Percentiles rank a stretch among this genome's conserved stretches.
These are phyloP conservation scores for Neomonachus schauinslandi DNA, from an alignment of 2,113 vertebrate genomes.

Conservation along the genomic window DNA sequence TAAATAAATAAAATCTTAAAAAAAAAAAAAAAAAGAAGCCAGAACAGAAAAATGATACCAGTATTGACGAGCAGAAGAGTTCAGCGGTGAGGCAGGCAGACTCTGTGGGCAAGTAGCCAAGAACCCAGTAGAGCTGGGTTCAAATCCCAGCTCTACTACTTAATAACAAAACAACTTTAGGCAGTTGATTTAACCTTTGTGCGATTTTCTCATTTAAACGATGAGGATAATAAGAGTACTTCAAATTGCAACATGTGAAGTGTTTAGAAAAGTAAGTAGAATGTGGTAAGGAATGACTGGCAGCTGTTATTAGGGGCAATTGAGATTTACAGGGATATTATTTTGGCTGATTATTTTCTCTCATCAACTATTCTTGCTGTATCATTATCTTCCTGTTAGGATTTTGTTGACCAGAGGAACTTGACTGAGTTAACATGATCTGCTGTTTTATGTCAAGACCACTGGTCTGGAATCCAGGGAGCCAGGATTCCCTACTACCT, in stretches of 20 bases:
- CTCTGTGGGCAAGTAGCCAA: background rate
- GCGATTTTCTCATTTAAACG: background rate
- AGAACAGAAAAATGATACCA: background rate
- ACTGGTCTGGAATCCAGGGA: background rate
- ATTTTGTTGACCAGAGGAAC: background rate
- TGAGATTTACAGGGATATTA: background rate
- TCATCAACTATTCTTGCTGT: background rate
- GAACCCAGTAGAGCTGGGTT: background rate
- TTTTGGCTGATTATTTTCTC: background rate
- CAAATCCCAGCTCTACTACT: background rate
- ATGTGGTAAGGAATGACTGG: background rate
- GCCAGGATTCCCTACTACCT: rapidly evolving
- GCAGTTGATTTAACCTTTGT: background rate
- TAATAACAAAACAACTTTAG: background rate
- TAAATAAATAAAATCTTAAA: too few species aligned
- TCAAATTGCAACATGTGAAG: background rate
- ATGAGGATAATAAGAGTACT: background rate
- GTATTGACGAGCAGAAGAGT: background rate
- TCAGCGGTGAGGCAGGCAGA: background rate
- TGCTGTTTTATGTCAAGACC: background rate
- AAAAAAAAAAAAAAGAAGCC: background rate
- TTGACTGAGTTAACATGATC: background rate
- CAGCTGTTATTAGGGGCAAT: background rate
- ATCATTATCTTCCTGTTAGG: background rate
- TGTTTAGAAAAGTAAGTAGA: background rate